Base-by-base conservation (phyloP, 53 echinoderm and acorn worm genomes). In the Hippasteria phrygiana region DNA sequence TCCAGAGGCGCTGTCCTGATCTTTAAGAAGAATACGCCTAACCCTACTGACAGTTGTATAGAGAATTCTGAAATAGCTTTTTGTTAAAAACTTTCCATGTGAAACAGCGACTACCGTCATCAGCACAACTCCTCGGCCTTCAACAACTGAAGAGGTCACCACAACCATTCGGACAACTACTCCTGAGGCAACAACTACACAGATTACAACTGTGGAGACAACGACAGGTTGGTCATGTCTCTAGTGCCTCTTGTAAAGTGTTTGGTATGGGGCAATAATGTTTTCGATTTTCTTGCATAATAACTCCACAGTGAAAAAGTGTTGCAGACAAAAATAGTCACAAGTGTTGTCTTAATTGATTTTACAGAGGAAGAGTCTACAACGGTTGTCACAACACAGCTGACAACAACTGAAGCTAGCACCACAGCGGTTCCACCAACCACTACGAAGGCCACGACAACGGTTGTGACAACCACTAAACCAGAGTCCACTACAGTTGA, bases 151-250 rank as follows among this genome's bases (percentile, higher is more conserved):
- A 18, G 32, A 16, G 32, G 10, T 16, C 35, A 48, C 75, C 12
- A 75, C 75, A 7, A 22, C 32, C 13, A 20, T 43, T 42, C 24
- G 41, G 1, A 73, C 73, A 39, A 73, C 73, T 42, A 32, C n/a
- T 26, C 32, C 42, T 11, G 26, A 59, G 59, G 59, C 43, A 40
- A 67, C 69, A 17, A 67, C 35, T 10, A 36, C 48, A 75, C 10
- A 36, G 13, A 18, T 50, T 7, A 75, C 75, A 27, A 75, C 75
- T 31, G 75, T 36, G 75, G 47, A 75, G 28, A 75, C 50, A 29
- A 75, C 75, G 2, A 75, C 75, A 28, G 50, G 59, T 59, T n/a
- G n/a, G n/a, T n/a, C n/a, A n/a, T n/a, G n/a, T 24, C 26, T 7
- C 26, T 24, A 59, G 20, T 59, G 26, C n/a, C 59, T 59, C 26